Percentiles rank a stretch among this genome's conserved stretches.
These are phyloP conservation scores for Eulemur rufifrons DNA, from an alignment of 2,113 vertebrate genomes.

Conservation along the genomic window DNA sequence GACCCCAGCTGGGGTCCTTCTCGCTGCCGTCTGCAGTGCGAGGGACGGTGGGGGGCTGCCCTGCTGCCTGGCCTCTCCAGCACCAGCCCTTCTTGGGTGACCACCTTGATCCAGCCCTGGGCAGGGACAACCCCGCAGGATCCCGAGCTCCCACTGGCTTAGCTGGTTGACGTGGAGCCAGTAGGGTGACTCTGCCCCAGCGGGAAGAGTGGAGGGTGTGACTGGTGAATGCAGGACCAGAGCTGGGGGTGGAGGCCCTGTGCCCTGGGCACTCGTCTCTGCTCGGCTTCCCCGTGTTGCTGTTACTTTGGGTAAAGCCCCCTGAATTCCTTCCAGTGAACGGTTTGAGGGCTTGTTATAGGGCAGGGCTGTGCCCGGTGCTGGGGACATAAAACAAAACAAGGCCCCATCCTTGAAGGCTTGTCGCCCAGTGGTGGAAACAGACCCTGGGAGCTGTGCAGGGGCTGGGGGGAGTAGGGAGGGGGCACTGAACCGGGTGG, in stretches of 20 bases:
- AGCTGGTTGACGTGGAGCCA: rapidly evolving
- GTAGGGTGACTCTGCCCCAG: rapidly evolving
- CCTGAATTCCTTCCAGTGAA: rapidly evolving
- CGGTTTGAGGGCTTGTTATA: rapidly evolving
- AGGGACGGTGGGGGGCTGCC: background rate
- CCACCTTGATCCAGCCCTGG: background rate
- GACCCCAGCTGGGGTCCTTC: background rate
- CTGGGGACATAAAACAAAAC: background rate
- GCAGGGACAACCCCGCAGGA: rapidly evolving
- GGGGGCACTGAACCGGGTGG: too few species aligned
- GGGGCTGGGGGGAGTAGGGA: background rate
- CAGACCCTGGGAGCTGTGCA: background rate
- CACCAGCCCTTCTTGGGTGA: too few species aligned
- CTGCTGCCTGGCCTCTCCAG: background rate
- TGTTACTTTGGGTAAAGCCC: rapidly evolving
- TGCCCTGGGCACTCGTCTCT: background rate
- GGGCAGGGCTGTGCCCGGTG: rapidly evolving
- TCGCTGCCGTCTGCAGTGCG: background rate
- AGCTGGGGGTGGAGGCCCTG: background rate
- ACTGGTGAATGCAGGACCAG: background rate
- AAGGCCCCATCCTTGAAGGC: rapidly evolving
- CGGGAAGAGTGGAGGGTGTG: rapidly evolving
- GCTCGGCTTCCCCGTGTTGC: rapidly evolving
- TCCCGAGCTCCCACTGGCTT: background rate
- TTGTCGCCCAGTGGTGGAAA: rapidly evolving